A percentile compares a stretch with the other conserved stretches of the same genome.
These are phyloP conservation scores for Lepas anatifera DNA, from an alignment of 2,888 invertebrate species.

Conservation along the genomic window DNA sequence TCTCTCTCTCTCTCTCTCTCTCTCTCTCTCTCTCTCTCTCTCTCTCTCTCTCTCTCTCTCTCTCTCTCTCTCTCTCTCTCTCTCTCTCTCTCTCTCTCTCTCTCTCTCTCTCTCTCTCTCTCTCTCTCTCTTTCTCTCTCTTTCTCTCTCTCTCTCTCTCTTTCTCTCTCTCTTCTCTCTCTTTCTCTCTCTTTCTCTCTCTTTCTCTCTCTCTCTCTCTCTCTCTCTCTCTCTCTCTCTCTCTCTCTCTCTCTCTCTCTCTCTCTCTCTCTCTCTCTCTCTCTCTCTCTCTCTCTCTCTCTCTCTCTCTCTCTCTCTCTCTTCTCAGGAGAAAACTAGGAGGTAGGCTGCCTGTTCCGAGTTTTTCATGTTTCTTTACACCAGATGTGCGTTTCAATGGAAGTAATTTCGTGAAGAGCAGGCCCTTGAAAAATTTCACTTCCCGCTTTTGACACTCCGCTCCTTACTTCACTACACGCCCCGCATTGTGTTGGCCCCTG, in stretches of 20 bases:
- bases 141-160: neutral
- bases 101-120: constrained; percentile 4
- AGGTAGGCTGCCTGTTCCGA: neutral
- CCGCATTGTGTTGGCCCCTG: too few species aligned
- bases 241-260: neutral
- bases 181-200: neutral
- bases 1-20: neutral
- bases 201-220: neutral
- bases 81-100: neutral
- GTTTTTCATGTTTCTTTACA: too few species aligned
- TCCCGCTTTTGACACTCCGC: too few species aligned
- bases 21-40: neutral
- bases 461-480: too few species aligned
- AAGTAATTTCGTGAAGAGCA: too few species aligned
- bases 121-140: neutral
- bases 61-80: constrained; percentile 6
- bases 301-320: neutral
- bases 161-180: neutral
- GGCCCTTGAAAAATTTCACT: too few species aligned
- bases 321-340: neutral
- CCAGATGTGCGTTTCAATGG: too few species aligned
- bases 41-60: constrained; percentile 12
- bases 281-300: constrained; percentile 7
- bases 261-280: neutral
- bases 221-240: neutral